Percentiles rank a stretch among this genome's conserved stretches.
phyloP scores from a whole-genome alignment of 2,888 invertebrate genomes.

The Lasioglossum malachurum region DNA sequence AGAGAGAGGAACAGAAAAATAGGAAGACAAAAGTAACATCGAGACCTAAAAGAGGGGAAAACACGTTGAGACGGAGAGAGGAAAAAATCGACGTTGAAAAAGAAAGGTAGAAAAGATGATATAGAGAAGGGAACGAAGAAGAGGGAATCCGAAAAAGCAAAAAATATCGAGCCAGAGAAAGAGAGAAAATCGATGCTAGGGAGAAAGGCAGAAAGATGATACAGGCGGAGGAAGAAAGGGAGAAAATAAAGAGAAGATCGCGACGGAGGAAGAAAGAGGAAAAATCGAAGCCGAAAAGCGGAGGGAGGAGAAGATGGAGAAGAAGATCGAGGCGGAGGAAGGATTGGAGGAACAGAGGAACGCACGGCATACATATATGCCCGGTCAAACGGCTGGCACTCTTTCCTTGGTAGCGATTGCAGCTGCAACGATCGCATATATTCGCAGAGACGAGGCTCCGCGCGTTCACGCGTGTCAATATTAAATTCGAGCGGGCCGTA shows the following conservation, averaged over 20 bases:
- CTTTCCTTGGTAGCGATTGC: conserved; percentile 7
- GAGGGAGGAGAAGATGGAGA: not conserved
- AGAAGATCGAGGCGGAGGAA: not conserved
- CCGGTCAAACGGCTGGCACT: not conserved
- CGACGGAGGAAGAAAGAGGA: not conserved
- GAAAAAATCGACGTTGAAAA: not conserved
- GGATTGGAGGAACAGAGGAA: not conserved
- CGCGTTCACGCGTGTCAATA: conserved; percentile 36
- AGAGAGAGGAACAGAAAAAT: not conserved
- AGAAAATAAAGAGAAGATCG: not conserved
- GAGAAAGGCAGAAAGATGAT: not conserved
- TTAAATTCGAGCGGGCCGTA: conserved; percentile 44
- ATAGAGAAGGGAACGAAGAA: not conserved
- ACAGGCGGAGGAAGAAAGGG: not conserved
- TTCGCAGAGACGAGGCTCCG: not conserved
- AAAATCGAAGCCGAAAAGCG: conserved; percentile 1
- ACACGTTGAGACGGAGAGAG: not conserved
- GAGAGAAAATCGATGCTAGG: not conserved
- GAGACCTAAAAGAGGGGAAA: not conserved
- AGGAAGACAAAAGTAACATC: not conserved
- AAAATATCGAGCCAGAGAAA: not conserved
- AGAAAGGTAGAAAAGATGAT: not conserved
- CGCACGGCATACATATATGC: not conserved
- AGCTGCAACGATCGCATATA: conserved; percentile 15
- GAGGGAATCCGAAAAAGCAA: not conserved